These are phyloP conservation scores for Bombus fervidus DNA, from an alignment of 1,140 invertebrate species.

Conservation along the genomic window DNA sequence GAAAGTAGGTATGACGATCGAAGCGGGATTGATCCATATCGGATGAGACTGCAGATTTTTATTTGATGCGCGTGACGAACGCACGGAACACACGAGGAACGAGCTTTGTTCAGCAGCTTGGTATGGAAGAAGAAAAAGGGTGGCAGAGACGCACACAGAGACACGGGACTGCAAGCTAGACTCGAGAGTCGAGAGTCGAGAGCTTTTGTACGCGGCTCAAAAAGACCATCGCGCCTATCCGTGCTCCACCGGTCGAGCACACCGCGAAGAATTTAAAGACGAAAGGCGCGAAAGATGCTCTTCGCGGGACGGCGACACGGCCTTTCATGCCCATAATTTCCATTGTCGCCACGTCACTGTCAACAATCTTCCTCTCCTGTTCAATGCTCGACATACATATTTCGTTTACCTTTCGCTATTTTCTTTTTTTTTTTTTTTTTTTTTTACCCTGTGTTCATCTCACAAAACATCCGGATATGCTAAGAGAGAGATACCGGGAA, in stretches of 20 bases:
- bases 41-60: not conserved
- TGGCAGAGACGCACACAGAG: not conserved
- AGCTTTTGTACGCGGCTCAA: slow-evolving; percentile 69
- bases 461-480: not conserved
- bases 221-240: slow-evolving; percentile 65
- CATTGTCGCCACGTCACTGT: slow-evolving; percentile 52
- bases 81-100: not conserved
- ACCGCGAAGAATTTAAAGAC: slow-evolving; percentile 64
- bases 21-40: not conserved
- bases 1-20: too few species aligned
- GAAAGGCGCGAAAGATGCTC: slow-evolving; percentile 63
- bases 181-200: slow-evolving; percentile 63
- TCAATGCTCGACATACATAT: not conserved
- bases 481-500: not conserved
- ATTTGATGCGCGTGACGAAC: not conserved
- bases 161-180: slow-evolving; percentile 41
- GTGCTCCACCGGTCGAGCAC: slow-evolving; percentile 49
- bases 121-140: not conserved
- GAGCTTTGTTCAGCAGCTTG: not conserved
- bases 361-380: slow-evolving; percentile 16
- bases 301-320: slow-evolving; percentile 1
- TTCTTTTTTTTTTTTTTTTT: not conserved
- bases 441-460: not conserved
- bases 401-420: not conserved
- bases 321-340: slow-evolving; percentile 60